Conservation (phyloP, 92 coral and sea anemone genomes). For the Pocillopora grandis region DNA sequence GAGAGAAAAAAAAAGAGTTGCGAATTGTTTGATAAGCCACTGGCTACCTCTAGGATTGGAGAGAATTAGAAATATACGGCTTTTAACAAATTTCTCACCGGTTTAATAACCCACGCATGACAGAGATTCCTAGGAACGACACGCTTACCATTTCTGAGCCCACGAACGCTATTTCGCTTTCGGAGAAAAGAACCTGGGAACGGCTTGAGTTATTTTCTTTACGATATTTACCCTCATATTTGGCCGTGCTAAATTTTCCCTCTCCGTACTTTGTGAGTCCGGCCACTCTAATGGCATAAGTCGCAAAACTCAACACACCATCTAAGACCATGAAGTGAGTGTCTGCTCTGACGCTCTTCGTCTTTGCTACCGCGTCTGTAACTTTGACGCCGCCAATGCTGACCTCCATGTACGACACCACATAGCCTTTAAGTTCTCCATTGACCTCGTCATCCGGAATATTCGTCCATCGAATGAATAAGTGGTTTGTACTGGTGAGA, state of each 20-base stretch:
- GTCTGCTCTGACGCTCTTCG: neutral
- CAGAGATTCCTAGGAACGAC: too few species aligned
- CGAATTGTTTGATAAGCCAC: too few species aligned
- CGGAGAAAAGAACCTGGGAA: too few species aligned
- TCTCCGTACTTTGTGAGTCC: constrained; percentile 58
- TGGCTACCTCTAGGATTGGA: too few species aligned
- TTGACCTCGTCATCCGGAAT: constrained; percentile 36
- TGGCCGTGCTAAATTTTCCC: neutral
- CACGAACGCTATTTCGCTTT: too few species aligned
- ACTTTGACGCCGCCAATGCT: constrained; percentile 44
- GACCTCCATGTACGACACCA: constrained; percentile 35
- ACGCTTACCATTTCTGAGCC: too few species aligned
- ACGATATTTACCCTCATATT: too few species aligned
- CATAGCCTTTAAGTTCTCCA: constrained; percentile 41
- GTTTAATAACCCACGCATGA: too few species aligned
- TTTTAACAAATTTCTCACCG: too few species aligned
- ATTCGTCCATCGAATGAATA: constrained; percentile 27
- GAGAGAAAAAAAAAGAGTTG: too few species aligned
- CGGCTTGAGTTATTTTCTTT: too few species aligned
- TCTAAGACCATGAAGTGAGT: constrained; percentile 11
- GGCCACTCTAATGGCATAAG: constrained; percentile 50
- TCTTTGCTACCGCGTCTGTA: neutral
- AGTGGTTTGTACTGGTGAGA: constrained; percentile 12
- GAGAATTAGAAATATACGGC: too few species aligned
- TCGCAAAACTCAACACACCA: constrained; percentile 47